Percentiles rank a stretch among this genome's conserved stretches.
These are phyloP conservation scores for Hippocampus comes DNA, from an alignment of 2,113 vertebrate species.

Conservation along the genomic window DNA sequence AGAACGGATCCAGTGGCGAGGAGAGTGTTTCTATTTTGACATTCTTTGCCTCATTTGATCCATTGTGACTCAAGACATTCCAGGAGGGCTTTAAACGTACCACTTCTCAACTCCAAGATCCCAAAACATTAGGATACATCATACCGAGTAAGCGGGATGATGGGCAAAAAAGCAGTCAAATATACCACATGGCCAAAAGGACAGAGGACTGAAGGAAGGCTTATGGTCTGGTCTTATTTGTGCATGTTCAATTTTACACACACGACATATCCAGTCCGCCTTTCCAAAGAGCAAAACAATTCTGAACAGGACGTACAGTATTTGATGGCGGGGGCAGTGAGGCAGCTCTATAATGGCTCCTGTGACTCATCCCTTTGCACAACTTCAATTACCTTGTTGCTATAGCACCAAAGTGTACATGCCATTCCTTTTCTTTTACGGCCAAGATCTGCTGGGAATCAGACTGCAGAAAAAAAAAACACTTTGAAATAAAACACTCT, in stretches of 20 bases:
- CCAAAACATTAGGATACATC: conserved; percentile 33
- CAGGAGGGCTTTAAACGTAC: neutral
- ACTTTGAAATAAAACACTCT: neutral
- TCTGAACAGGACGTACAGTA: neutral
- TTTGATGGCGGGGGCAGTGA: conserved; percentile 1
- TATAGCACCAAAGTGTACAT: conserved; percentile 45
- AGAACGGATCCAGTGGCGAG: neutral
- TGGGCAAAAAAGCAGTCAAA: too few relatives aligned
- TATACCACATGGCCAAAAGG: neutral
- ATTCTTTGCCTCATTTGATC: neutral
- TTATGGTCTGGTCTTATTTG: neutral
- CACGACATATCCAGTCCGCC: neutral
- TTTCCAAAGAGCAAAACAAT: neutral
- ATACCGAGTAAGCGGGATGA: conserved; percentile 29
- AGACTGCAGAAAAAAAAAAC: neutral
- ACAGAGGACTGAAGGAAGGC: neutral
- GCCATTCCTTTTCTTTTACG: conserved; percentile 16
- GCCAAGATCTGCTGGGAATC: conserved; percentile 12
- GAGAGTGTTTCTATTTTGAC: conserved; percentile 17
- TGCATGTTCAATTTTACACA: neutral
- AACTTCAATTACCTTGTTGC: conserved; percentile 62
- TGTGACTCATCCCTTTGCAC: conserved; percentile 60
- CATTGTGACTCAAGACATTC: neutral
- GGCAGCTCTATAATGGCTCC: conserved; percentile 22
- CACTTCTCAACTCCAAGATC: neutral